Evolutionary conservation across 2,888 invertebrate genomes (phyloP).

Genomic region (Trilocha varians): DNA sequence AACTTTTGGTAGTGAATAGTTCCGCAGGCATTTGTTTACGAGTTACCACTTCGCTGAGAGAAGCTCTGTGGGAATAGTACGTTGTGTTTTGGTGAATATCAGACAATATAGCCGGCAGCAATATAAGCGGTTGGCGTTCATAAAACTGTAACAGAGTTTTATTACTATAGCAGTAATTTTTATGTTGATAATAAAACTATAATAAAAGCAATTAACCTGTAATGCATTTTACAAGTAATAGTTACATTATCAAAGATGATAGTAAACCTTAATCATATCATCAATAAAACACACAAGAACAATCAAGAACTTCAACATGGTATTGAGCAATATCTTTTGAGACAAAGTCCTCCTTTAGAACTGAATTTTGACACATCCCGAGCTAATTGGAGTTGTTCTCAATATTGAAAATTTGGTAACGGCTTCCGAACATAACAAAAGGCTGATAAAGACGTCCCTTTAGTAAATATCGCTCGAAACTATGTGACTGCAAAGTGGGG

Average conservation of each 20-base stretch:
- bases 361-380: not conserved
- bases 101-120: not conserved
- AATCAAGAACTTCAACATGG: no score
- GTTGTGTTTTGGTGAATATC: not conserved
- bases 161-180: not conserved
- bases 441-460: no score
- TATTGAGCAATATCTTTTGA: no score
- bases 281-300: no score
- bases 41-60: conserved; percentile 12
- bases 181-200: no score
- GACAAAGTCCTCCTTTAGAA: no score
- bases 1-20: conserved; percentile 13
- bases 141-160: not conserved
- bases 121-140: not conserved
- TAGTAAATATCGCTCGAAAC: no score
- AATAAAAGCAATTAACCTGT: no score
- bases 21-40: conserved; percentile 14
- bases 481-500: no score
- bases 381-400: not conserved
- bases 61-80: not conserved
- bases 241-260: no score
- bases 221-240: no score
- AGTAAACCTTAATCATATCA: no score
- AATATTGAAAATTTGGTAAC: not conserved
- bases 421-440: not conserved